Evolutionary conservation across 1,140 invertebrate genomes (phyloP), one percentile per base, ranked within the genome.

Genomic region (Carposina sasakii): DNA sequence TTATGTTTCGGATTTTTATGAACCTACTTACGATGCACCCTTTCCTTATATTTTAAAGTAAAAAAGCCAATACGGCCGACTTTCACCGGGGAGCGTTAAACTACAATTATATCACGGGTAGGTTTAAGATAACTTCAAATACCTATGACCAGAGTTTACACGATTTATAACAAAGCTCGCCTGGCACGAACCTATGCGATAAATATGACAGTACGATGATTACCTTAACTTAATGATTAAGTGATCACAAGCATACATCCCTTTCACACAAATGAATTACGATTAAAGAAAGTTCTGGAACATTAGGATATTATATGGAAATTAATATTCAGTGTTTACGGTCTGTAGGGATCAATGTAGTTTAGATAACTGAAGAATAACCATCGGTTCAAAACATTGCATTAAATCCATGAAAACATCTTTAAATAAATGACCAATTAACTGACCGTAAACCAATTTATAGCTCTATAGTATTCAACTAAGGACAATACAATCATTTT

Each of bases 111-210:
- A 59, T 65, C 59, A 61, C 55, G 53, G 52, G 34, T 57, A 54
- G 41, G 48, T 55, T 50, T 63, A 63, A 59, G 48, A 58, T 63
- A 68, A 58, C 58, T 67, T 57, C 49, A 59, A 44, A 60, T 63
- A 50, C 59, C 67, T 75, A 78, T 83, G 79, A 83, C 79, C 79
- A 83, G 79, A 81, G 71, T 60, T 65, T 75, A 79, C 79, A 83
- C 79, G 63, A 72, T 69, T 60, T 52, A 60, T 63, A 66, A 69
- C 66, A 57, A 65, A 66, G 56, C 71, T 71, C 73, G 69, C 61
- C 63, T 55, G 52, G 55, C 59, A 65, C 75, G 78, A 78, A 65
- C 49, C 44, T 59, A 67, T 28, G 39, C 48, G 63, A 34, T 65
- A 71, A 54, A 46, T 10, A 72, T 75, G 64, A 73, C 69, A 71